A percentile compares a stretch with the other conserved stretches of the same genome.
These are phyloP conservation scores for Polyploca ridens DNA, from an alignment of 2,888 invertebrate genomes.

Conservation along the genomic window DNA sequence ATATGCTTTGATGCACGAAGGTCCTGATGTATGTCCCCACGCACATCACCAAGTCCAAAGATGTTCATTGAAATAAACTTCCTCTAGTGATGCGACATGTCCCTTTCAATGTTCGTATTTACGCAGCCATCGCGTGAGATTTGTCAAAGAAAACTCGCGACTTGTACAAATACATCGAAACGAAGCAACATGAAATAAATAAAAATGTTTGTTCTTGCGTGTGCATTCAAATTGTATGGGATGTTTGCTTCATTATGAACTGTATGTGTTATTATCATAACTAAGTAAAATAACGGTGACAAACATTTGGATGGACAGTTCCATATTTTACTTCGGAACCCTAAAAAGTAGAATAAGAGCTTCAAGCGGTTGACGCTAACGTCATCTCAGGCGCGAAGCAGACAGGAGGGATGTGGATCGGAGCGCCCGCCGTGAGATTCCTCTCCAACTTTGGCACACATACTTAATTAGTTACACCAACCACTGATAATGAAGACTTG, in stretches of 20 bases:
- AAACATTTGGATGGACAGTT: too few species aligned
- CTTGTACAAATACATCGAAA: constrained; percentile 47
- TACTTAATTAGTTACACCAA: too few species aligned
- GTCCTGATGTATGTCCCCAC: constrained; percentile 23
- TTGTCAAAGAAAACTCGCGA: constrained; percentile 65
- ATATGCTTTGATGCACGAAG: constrained; percentile 42
- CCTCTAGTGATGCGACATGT: constrained; percentile 32
- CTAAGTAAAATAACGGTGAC: too few species aligned
- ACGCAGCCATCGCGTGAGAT: constrained; percentile 56
- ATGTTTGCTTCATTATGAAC: constrained; percentile 1
- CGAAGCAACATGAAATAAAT: constrained; percentile 37
- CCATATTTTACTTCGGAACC: too few species aligned
- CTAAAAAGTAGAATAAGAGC: too few species aligned
- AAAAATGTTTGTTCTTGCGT: constrained; percentile 37
- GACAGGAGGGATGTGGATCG: too few species aligned
- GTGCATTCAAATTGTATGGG: constrained; percentile 28
- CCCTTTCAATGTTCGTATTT: constrained; percentile 56
- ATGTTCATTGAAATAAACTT: constrained; percentile 48
- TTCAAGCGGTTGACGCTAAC: too few species aligned
- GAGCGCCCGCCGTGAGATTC: too few species aligned
- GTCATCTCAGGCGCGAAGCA: too few species aligned
- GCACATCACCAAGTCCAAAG: constrained; percentile 34
- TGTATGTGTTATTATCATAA: neutral
- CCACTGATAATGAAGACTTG: too few species aligned
- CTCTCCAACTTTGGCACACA: too few species aligned